Conservation (phyloP, 2,797 vertebrate genomes). For the Calcarius lapponicus region DNA sequence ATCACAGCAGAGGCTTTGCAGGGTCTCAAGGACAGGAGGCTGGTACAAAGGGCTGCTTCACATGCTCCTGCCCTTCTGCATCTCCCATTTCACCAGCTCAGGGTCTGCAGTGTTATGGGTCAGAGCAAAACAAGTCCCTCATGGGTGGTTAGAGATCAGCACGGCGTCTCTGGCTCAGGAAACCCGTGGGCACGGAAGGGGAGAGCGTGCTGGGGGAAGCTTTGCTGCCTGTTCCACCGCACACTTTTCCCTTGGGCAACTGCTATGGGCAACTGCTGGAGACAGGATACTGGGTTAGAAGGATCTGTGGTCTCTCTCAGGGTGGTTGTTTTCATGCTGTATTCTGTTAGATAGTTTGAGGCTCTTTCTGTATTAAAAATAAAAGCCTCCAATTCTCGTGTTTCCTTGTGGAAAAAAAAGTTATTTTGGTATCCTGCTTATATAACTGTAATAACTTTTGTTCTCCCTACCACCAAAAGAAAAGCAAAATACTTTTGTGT, state of each 20-base stretch:
- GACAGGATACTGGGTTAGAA: neutral
- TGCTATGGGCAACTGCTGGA: neutral
- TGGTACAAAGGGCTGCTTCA: accelerated
- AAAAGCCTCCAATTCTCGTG: neutral
- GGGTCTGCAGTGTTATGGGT: neutral
- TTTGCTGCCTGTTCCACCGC: neutral
- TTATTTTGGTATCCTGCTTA: conserved; percentile 37
- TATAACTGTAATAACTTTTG: conserved; percentile 31
- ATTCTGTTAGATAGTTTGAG: neutral
- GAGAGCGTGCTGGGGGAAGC: neutral
- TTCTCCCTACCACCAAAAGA: neutral
- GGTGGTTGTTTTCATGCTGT: neutral
- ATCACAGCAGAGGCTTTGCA: neutral
- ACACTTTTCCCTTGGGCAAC: neutral
- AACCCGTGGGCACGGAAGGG: neutral
- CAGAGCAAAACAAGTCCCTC: neutral
- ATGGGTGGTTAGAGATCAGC: neutral
- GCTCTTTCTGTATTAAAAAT: neutral
- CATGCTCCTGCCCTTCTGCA: neutral
- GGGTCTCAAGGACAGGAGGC: neutral
- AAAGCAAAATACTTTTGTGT: conserved; percentile 42
- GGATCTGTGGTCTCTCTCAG: neutral
- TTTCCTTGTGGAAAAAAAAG: conserved; percentile 15
- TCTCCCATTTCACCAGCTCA: neutral
- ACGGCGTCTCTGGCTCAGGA: neutral